Evolutionary conservation across 2,797 vertebrate species (phyloP), one percentile per base, ranked within the genome.

Genomic region (Gallinago solitaria): DNA sequence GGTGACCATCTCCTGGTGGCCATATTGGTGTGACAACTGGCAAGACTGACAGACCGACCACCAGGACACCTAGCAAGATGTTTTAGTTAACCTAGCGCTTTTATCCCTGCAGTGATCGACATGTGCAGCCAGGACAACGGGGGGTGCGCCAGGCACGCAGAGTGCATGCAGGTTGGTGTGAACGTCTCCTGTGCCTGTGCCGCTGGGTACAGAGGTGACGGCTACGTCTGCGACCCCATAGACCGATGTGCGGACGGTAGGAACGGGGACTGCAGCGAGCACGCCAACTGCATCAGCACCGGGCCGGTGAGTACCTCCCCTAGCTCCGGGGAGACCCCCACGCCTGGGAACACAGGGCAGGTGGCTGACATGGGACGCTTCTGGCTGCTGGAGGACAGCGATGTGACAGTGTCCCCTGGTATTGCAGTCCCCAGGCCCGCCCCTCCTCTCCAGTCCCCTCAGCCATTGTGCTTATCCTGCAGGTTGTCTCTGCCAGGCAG

Each of bases 201-300:
- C 7, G 47, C 95, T 0, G 98, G 97, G 90, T 99, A 99, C n/a
- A 83, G 96, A 35, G 99, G 99, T 0, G 99, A 99, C 0, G 99
- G 99, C 56, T 97, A 92, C 61, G 85, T 94, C 95, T 99, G 99
- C 43, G 93, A 97, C 33, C 98, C 99, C 67, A 98, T 99, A 35
- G 98, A 99, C 98, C 98, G 97, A 37, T 99, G 99, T 65, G 95
- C 97, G 1, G 98, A 98, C 0, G 96, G 97, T 53, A 74, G 41
- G 15, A 99, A 99, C 0, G 99, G 99, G 1, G 99, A 99, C 90
- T 99, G 99, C 97, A 99, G 99, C 6, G 98, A 99, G 84, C 99
- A 99, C 2, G 99, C 99, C 1, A 91, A 77, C 60, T 99, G 99
- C 97, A 98, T 98, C 91, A 99, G 98, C 93, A 99, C 98, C 0